A percentile compares a stretch with the other conserved stretches of the same genome.
phyloP scores from a whole-genome alignment of 2,797 vertebrate species.

The Ceyx erithaca region DNA sequence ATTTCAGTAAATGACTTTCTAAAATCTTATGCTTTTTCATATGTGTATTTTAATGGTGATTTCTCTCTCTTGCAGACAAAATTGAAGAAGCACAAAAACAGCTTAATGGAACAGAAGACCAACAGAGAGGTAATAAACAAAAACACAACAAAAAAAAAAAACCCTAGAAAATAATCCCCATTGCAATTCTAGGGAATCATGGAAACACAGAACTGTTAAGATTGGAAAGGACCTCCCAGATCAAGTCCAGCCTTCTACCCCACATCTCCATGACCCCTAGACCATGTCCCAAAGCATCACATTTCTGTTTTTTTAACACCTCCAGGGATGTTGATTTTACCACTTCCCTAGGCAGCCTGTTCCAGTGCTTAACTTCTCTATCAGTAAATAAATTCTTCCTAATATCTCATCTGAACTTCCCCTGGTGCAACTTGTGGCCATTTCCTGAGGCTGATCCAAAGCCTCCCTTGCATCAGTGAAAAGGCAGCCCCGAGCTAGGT shows the following conservation, averaged over 20 bases:
- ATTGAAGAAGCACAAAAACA: slow-evolving; percentile 99
- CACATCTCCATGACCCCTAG: too few relatives aligned
- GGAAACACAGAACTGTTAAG: too few relatives aligned
- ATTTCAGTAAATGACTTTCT: slow-evolving; percentile 10
- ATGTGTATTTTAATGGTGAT: slow-evolving; percentile 12
- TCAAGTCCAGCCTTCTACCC: too few relatives aligned
- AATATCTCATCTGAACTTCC: too few relatives aligned
- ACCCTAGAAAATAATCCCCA: not conserved
- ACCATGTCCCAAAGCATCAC: too few relatives aligned
- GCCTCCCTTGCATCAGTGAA: not conserved
- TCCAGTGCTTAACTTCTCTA: too few relatives aligned
- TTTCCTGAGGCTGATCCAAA: not conserved
- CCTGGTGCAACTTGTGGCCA: too few relatives aligned
- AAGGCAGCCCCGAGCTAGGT: not conserved
- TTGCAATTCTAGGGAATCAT: not conserved
- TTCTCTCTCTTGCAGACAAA: slow-evolving; percentile 88
- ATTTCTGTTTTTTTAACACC: too few relatives aligned
- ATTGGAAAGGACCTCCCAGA: too few relatives aligned
- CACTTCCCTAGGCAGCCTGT: too few relatives aligned
- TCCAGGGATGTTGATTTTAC: too few relatives aligned
- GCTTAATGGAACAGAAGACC: slow-evolving; percentile 90
- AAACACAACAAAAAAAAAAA: not conserved
- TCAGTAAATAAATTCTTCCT: too few relatives aligned
- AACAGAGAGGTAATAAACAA: slow-evolving; percentile 89
- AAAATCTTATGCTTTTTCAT: not conserved